phyloP scores from a whole-genome alignment of 2,888 invertebrate genomes.

The Metellina segmentata region DNA sequence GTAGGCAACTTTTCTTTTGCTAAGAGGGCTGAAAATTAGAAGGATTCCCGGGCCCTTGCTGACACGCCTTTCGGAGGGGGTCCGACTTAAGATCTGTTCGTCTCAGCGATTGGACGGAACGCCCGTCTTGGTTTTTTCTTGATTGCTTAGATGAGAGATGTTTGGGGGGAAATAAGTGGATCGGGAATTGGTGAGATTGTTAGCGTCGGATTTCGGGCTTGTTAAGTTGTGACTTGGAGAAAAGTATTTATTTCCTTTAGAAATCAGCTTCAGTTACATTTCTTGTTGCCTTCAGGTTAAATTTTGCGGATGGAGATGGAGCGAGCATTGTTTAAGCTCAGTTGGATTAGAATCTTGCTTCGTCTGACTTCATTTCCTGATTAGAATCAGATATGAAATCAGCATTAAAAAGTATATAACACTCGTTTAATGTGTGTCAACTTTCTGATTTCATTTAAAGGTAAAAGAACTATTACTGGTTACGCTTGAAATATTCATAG shows the following conservation, averaged over 20 bases:
- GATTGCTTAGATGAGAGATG: slow-evolving; percentile 1
- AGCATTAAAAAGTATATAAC: too few relatives aligned
- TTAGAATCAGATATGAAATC: too few relatives aligned
- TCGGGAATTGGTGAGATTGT: slow-evolving; percentile 2
- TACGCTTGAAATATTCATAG: too few relatives aligned
- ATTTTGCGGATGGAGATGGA: not conserved
- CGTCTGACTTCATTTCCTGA: too few relatives aligned
- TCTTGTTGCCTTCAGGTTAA: not conserved
- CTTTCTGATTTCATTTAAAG: too few relatives aligned
- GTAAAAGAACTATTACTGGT: too few relatives aligned
- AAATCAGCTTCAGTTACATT: not conserved
- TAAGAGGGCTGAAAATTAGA: slow-evolving; percentile 57
- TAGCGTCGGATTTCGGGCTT: slow-evolving; percentile 19
- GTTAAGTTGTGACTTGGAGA: not conserved
- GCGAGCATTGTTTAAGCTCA: not conserved
- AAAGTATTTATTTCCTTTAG: not conserved
- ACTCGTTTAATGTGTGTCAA: too few relatives aligned
- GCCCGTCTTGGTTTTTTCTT: not conserved
- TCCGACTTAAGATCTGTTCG: not conserved
- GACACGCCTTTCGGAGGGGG: slow-evolving; percentile 41
- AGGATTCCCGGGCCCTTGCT: slow-evolving; percentile 31
- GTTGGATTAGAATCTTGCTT: not conserved
- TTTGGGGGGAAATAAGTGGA: not conserved
- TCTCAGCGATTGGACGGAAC: not conserved
- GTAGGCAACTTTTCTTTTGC: slow-evolving; percentile 39